phyloP scores from a whole-genome alignment of 2,113 vertebrate species.

The Eublepharis macularius region DNA sequence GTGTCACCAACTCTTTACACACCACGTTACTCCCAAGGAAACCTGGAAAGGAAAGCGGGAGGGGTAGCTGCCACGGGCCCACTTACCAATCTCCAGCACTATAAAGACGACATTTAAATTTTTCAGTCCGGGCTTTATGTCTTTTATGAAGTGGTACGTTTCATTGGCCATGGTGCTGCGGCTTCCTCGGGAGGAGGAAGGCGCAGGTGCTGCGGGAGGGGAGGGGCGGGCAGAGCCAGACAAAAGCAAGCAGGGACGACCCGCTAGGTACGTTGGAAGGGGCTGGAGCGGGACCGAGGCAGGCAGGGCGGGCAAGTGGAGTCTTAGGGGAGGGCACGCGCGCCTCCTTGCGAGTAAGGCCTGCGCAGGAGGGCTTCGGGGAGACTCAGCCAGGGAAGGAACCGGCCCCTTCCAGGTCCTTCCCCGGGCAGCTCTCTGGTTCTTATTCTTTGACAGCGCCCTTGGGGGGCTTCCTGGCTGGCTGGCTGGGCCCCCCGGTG shows the following conservation, averaged over 20 bases:
- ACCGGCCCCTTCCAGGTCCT: too few species aligned
- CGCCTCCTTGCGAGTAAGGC: not conserved
- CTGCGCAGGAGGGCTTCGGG: slow-evolving; percentile 18
- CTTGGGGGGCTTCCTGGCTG: accelerated
- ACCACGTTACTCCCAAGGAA: not conserved
- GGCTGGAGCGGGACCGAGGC: too few species aligned
- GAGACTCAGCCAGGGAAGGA: not conserved
- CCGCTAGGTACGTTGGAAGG: too few species aligned
- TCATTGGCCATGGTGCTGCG: slow-evolving; percentile 81
- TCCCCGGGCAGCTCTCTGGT: accelerated
- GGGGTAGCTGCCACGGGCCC: not conserved
- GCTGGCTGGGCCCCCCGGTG: too few species aligned
- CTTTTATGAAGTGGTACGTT: slow-evolving; percentile 88
- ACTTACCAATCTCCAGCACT: slow-evolving; percentile 99
- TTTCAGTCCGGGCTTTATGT: slow-evolving; percentile 96
- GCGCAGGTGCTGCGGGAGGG: slow-evolving; percentile 48
- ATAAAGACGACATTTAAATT: slow-evolving; percentile 99
- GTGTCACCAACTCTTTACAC: not conserved
- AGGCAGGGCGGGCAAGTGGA: too few species aligned
- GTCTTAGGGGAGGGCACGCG: not conserved
- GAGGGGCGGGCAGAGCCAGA: not conserved
- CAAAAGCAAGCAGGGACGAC: too few species aligned
- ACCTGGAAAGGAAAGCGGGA: not conserved
- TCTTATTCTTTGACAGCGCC: not conserved
- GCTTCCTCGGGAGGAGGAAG: slow-evolving; percentile 44